phyloP scores from a whole-genome alignment of 2,113 vertebrate genomes.

The Sinocyclocheilus maitianheensis region DNA sequence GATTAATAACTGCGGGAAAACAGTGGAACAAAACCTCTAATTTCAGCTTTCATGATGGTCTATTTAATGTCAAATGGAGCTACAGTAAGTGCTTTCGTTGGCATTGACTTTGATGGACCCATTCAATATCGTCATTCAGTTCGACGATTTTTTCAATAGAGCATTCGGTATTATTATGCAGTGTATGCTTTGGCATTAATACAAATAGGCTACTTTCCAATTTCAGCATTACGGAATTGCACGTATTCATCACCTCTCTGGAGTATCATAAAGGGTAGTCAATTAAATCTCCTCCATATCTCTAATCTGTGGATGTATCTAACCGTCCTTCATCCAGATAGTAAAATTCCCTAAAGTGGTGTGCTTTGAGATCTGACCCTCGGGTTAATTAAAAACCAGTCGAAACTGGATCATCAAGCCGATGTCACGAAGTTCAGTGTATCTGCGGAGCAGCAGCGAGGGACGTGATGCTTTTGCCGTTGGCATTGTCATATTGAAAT shows the following conservation, averaged over 20 bases:
- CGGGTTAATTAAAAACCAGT: constrained; percentile 79
- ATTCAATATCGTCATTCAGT: not conserved
- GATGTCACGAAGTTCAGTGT: constrained; percentile 55
- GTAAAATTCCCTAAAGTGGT: constrained; percentile 71
- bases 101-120: not conserved
- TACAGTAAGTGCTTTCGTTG: not conserved
- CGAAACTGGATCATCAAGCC: constrained; percentile 71
- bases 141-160: not conserved
- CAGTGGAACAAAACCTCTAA: constrained; percentile 46
- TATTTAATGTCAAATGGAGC: not conserved
- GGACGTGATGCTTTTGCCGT: constrained; percentile 71
- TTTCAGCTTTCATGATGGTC: constrained; percentile 19
- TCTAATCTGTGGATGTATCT: constrained; percentile 72
- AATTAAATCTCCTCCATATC: constrained; percentile 69
- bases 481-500: constrained; percentile 76
- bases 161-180: not conserved
- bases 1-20: constrained; percentile 67
- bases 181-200: not conserved
- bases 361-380: constrained; percentile 75
- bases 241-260: constrained; percentile 8
- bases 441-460: constrained; percentile 50
- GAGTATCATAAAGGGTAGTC: constrained; percentile 63
- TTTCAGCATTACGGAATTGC: not conserved
- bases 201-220: constrained; percentile 12
- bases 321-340: constrained; percentile 67